A percentile compares a stretch with the other conserved stretches of the same genome.
phyloP scores from a whole-genome alignment of 2,797 vertebrate species.

The Lacerta bilineata region DNA sequence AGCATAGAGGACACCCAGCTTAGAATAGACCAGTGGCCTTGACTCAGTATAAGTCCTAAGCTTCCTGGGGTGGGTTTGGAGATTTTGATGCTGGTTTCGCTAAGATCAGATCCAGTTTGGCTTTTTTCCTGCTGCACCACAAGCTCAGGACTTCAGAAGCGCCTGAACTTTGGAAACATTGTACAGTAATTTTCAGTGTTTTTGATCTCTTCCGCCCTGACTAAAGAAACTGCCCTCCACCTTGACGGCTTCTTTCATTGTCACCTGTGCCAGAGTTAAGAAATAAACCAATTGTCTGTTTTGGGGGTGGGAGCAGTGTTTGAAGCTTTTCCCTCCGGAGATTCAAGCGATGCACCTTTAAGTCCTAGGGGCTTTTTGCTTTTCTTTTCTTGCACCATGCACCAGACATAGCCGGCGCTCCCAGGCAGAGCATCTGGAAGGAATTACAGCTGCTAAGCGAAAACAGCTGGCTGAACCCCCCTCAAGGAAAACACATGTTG shows the following conservation, averaged over 20 bases:
- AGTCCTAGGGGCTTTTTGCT: not conserved
- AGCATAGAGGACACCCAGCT: no score
- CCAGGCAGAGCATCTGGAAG: conserved; percentile 28
- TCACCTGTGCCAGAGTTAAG: no score
- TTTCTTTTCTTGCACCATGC: no score
- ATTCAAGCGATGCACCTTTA: not conserved
- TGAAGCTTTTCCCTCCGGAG: not conserved
- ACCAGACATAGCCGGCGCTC: not conserved
- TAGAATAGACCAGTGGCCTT: no score
- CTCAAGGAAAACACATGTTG: not conserved
- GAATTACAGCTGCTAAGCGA: conserved; percentile 4
- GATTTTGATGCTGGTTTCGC: not conserved
- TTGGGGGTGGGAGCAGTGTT: no score
- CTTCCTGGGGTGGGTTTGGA: not conserved
- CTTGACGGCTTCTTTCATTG: not conserved
- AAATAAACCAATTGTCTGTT: no score
- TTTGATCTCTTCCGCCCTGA: not conserved
- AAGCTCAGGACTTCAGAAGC: not conserved
- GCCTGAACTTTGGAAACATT: not conserved
- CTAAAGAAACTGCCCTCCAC: not conserved
- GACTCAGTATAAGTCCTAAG: no score
- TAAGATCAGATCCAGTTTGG: no score
- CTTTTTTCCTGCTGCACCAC: not conserved
- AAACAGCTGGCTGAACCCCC: conserved; percentile 21
- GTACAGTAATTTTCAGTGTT: not conserved